Evolutionary conservation across 2,888 invertebrate species (phyloP).

Genomic region (Nebria brevicollis): DNA sequence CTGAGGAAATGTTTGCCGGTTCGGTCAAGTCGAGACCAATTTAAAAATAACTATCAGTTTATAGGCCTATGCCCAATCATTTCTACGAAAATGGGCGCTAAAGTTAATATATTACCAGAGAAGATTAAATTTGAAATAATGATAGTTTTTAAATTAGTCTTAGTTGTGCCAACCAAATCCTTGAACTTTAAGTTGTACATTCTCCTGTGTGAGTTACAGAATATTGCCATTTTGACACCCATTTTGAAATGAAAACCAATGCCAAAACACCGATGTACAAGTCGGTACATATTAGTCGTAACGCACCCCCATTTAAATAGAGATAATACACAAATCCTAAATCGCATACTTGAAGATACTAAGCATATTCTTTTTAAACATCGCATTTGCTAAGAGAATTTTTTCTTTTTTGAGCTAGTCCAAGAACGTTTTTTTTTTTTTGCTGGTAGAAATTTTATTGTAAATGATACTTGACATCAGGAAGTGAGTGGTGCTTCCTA

Average conservation of each 20-base stretch:
- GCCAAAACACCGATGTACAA: background rate
- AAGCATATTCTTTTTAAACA: background rate
- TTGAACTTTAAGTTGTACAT: background rate
- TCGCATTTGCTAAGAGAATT: conserved; percentile 17
- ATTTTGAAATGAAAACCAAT: background rate
- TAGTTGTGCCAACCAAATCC: background rate
- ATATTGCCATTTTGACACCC: conserved; percentile 1
- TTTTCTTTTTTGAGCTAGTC: conserved; percentile 9
- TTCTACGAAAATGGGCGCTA: background rate
- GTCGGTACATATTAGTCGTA: background rate
- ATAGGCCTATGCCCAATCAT: background rate
- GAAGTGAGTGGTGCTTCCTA: conserved; percentile 7
- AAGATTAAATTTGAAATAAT: background rate
- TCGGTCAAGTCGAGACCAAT: background rate
- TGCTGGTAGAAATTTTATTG: conserved; percentile 34
- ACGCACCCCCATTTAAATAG: background rate
- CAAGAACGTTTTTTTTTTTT: background rate
- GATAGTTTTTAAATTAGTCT: background rate
- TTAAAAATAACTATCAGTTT: background rate
- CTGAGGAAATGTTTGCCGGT: too few species aligned
- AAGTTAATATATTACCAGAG: background rate
- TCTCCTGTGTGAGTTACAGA: background rate
- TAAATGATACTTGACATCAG: conserved; percentile 37
- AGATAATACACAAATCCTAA: background rate
- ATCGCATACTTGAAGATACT: background rate